Conservation (phyloP, 2,113 vertebrate species). For the Mesocricetus auratus region DNA sequence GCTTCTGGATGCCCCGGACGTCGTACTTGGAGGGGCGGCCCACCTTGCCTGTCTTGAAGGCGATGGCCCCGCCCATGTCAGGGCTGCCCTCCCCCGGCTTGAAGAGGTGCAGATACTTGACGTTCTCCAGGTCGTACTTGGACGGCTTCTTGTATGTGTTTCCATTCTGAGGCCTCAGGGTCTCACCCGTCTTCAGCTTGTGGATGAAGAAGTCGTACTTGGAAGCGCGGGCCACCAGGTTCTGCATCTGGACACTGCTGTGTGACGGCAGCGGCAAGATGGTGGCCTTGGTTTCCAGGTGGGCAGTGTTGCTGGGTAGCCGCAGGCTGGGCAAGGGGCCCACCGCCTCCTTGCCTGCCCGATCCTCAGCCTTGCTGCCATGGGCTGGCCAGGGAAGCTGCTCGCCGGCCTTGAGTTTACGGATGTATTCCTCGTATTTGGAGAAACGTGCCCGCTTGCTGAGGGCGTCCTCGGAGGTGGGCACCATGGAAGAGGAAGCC, state of each 20-base stretch:
- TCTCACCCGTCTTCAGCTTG: slow-evolving; percentile 97
- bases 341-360: slow-evolving; percentile 89
- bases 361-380: slow-evolving; percentile 91
- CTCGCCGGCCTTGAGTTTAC: slow-evolving; percentile 97
- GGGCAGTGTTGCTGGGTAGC: slow-evolving; percentile 87
- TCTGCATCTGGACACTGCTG: slow-evolving; percentile 93
- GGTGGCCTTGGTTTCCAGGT: slow-evolving; percentile 95
- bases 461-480: slow-evolving; percentile 90
- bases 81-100: slow-evolving; percentile 97
- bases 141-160: slow-evolving; percentile 97
- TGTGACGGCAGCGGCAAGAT: slow-evolving; percentile 90
- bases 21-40: slow-evolving; percentile 99
- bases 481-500: slow-evolving; percentile 75
- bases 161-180: slow-evolving; percentile 95
- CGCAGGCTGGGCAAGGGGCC: slow-evolving; percentile 87
- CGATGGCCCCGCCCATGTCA: slow-evolving; percentile 98
- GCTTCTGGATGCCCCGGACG: slow-evolving; percentile 96
- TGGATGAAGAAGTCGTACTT: slow-evolving; percentile 99
- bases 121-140: slow-evolving; percentile 98
- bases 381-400: slow-evolving; percentile 94
- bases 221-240: slow-evolving; percentile 93
- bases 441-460: slow-evolving; percentile 96
- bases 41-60: slow-evolving; percentile 98
- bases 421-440: slow-evolving; percentile 99
- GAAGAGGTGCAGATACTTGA: slow-evolving; percentile 98